These are phyloP conservation scores for Amphimedon queenslandica DNA, from an alignment of 37 sponge, comb jelly and placozoan species.

Conservation along the genomic window DNA sequence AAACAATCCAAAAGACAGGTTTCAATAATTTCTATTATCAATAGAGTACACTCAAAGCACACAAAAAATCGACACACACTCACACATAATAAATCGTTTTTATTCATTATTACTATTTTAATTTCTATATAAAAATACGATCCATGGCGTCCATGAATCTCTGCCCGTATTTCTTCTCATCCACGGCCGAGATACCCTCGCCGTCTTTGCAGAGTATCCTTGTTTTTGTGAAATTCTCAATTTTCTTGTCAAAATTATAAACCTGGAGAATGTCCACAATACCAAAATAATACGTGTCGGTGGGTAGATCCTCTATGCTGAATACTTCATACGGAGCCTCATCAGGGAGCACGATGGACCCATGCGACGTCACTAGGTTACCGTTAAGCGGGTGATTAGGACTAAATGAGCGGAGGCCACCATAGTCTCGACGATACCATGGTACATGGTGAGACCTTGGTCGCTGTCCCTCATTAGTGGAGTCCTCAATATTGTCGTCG, in stretches of 20 bases:
- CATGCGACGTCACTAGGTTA: neutral
- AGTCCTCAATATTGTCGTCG: neutral
- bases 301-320: neutral
- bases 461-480: neutral
- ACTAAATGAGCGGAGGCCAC: conserved; percentile 55
- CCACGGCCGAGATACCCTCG: conserved; percentile 64
- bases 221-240: conserved; percentile 73
- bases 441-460: conserved; percentile 13
- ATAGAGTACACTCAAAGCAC: no score
- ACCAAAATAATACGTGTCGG: conserved; percentile 76
- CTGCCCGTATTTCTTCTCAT: conserved; percentile 53
- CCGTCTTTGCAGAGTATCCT: conserved; percentile 39
- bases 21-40: no score
- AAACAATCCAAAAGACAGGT: no score
- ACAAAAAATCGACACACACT: no score
- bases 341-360: neutral
- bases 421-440: conserved; percentile 66
- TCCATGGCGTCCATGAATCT: conserved; percentile 66
- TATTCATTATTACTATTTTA: no score
- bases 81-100: no score
- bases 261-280: conserved; percentile 88
- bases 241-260: conserved; percentile 72
- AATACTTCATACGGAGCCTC: neutral
- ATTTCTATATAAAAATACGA: conserved; percentile 38
- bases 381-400: conserved; percentile 34